Conservation (phyloP, 2,113 vertebrate genomes). For the Colius striatus region DNA sequence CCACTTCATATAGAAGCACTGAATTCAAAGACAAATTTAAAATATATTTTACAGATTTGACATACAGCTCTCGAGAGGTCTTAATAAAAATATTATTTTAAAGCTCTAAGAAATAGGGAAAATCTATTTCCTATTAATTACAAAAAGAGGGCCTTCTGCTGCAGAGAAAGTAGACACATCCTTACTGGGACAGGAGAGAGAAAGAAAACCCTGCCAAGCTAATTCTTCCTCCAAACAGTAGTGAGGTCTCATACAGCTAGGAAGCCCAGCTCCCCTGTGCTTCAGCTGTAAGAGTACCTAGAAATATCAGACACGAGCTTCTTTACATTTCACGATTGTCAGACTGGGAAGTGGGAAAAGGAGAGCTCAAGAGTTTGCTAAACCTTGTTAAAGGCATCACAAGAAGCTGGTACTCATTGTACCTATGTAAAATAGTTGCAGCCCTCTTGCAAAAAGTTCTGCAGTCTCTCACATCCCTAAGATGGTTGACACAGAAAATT, state of each 20-base stretch:
- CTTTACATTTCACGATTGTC: neutral
- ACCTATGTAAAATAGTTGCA: neutral
- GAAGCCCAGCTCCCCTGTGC: neutral
- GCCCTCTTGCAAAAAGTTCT: neutral
- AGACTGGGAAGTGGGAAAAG: neutral
- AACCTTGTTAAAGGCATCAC: neutral
- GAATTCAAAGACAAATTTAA: neutral
- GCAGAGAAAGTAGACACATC: neutral
- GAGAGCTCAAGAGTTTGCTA: neutral
- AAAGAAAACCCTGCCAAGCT: neutral
- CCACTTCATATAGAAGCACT: neutral
- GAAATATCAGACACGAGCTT: neutral
- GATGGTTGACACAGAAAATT: neutral
- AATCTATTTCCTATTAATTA: neutral
- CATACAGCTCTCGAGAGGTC: neutral
- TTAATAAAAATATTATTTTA: neutral
- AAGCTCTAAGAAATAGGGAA: neutral
- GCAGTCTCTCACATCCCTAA: neutral
- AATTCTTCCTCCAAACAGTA: neutral
- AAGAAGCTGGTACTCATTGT: neutral
- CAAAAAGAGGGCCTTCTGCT: neutral
- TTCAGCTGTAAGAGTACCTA: neutral
- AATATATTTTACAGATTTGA: neutral
- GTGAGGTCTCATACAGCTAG: neutral
- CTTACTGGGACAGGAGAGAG: fast-evolving